Evolutionary conservation across 2,888 invertebrate genomes (phyloP).

Genomic region (Melitaea athalia): DNA sequence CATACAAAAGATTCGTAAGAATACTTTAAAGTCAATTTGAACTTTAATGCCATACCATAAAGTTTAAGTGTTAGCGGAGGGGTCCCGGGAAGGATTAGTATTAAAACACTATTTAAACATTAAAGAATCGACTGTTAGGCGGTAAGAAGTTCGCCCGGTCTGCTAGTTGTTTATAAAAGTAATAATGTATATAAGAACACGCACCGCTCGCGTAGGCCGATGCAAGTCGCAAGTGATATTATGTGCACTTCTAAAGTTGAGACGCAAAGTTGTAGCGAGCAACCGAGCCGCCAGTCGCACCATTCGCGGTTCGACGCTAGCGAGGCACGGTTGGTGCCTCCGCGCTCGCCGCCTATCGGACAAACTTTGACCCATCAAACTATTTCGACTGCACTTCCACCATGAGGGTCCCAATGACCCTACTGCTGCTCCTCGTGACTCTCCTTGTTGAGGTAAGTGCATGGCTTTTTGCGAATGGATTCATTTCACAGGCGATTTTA

Average conservation of each 20-base stretch:
- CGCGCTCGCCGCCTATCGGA: conserved; percentile 55
- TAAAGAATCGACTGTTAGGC: no score
- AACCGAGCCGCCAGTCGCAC: conserved; percentile 40
- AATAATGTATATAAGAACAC: conserved; percentile 43
- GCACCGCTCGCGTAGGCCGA: conserved; percentile 52
- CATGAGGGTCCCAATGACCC: conserved; percentile 65
- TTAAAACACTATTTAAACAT: no score
- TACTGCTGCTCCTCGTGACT: conserved; percentile 56
- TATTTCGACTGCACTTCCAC: conserved; percentile 30
- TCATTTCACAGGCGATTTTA: conserved; percentile 11
- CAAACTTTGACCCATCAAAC: conserved; percentile 61
- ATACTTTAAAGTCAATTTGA: no score
- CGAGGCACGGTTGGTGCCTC: conserved; percentile 66
- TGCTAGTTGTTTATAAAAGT: conserved; percentile 8
- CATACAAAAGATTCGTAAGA: no score
- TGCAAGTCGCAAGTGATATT: conserved; percentile 45
- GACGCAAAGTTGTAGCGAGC: conserved; percentile 51
- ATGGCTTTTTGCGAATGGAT: conserved; percentile 35
- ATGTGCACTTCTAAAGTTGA: conserved; percentile 47
- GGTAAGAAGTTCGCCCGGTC: no score
- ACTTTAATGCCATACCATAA: no score
- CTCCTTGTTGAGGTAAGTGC: conserved; percentile 49
- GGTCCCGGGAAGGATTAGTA: no score
- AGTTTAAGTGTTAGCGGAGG: no score
- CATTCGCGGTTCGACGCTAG: conserved; percentile 72